Conservation (phyloP, 2,888 invertebrate species). For the Patella ulyssiponensis region DNA sequence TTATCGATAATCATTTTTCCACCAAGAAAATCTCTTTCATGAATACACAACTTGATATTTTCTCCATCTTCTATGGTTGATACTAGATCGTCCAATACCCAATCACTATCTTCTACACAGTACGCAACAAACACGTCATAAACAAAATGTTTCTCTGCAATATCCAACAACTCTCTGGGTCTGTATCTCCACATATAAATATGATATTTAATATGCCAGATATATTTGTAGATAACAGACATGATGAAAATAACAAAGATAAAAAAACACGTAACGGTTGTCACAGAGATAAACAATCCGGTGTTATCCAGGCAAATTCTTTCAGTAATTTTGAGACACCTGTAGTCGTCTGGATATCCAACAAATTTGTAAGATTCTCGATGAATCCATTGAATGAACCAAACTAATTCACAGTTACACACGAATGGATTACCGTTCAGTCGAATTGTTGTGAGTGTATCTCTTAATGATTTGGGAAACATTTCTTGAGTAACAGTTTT, state of each 20-base stretch:
- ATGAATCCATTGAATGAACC: constrained; percentile 38
- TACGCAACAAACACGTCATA: constrained; percentile 83
- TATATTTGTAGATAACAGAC: not conserved
- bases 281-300: not conserved
- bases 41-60: constrained; percentile 76
- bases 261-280: not conserved
- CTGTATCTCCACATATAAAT: not conserved
- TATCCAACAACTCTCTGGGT: constrained; percentile 73
- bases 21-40: constrained; percentile 82
- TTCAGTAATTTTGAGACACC: not conserved
- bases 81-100: constrained; percentile 79
- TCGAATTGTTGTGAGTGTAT: constrained; percentile 70
- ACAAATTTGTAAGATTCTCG: constrained; percentile 6
- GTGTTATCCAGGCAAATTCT: not conserved
- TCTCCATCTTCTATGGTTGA: constrained; percentile 77
- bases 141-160: constrained; percentile 41
- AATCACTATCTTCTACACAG: constrained; percentile 78
- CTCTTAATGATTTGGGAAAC: not conserved
- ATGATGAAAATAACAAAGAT: not conserved
- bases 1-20: constrained; percentile 81
- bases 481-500: not conserved
- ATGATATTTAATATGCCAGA: not conserved
- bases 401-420: constrained; percentile 76
- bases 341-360: not conserved
- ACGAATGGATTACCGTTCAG: constrained; percentile 77